These are phyloP conservation scores for Drosophila greeni DNA, from an alignment of 2,888 invertebrate species.

Conservation along the genomic window DNA sequence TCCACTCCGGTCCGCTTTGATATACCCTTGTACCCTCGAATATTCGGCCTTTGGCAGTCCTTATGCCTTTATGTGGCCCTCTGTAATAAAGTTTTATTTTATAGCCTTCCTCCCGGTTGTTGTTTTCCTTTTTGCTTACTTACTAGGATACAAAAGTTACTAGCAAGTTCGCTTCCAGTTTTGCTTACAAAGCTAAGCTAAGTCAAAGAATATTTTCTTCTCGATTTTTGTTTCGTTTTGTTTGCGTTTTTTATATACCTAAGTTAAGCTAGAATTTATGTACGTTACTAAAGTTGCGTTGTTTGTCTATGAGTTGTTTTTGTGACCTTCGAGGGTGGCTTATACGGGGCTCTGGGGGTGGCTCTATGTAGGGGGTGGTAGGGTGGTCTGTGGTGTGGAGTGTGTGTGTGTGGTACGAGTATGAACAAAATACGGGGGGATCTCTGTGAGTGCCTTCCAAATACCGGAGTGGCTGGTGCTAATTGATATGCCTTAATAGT, in stretches of 20 bases:
- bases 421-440: slow-evolving; percentile 32
- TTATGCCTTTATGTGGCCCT: slow-evolving; percentile 40
- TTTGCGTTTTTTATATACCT: slow-evolving; percentile 38
- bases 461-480: slow-evolving; percentile 20
- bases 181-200: slow-evolving; percentile 58
- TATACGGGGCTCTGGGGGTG: slow-evolving; percentile 2
- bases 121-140: slow-evolving; percentile 51
- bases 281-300: slow-evolving; percentile 45
- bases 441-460: slow-evolving; percentile 21
- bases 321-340: slow-evolving; percentile 36
- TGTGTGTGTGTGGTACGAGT: slow-evolving; percentile 15
- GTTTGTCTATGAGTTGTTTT: slow-evolving; percentile 41
- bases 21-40: slow-evolving; percentile 10
- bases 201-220: slow-evolving; percentile 34
- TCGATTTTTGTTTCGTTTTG: slow-evolving; percentile 30
- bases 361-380: slow-evolving; percentile 8
- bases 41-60: slow-evolving; percentile 44
- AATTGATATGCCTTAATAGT: slow-evolving; percentile 43
- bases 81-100: slow-evolving; percentile 67
- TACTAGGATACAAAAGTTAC: slow-evolving; percentile 38
- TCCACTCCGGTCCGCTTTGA: slow-evolving; percentile 18
- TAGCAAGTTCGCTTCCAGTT: slow-evolving; percentile 39
- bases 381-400: slow-evolving; percentile 4
- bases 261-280: slow-evolving; percentile 48
- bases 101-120: slow-evolving; percentile 41